Evolutionary conservation across 2,888 invertebrate genomes (phyloP), one percentile per base, ranked within the genome.

Genomic region (Trichogramma evanescens): DNA sequence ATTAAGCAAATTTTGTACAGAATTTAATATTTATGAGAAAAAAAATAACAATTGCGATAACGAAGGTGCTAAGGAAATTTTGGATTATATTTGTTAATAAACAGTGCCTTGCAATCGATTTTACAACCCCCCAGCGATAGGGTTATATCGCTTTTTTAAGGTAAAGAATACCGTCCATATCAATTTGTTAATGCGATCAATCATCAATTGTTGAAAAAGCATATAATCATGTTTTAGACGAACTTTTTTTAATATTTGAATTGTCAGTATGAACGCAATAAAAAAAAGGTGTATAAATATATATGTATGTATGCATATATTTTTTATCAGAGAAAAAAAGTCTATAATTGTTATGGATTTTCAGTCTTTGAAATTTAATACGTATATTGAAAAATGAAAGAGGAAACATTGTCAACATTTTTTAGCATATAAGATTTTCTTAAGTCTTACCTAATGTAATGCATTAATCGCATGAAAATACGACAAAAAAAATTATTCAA

Each of bases 141-240:
- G 61, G 56, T 53, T 62, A 56, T 58, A 62, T 65, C 66, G 64
- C 56, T 65, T 68, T 70, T 73, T 72, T 69, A 70, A 71, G 72
- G 71, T 69, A 73, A 74, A 72, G 73, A 13, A 13, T 13, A 75
- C 77, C 77, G 77, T 77, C 77, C 77, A 77, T 74, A 73, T 66
- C 64, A 69, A 72, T 69, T 64, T 68, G 70, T 73, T 71, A 72
- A 69, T 69, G 65, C 66, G 66, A 73, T 69, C 66, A 71, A 68
- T 69, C 68, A 66, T 63, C 70, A 70, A 71, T 73, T 70, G 71
- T 74, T 74, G 66, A 68, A 68, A 13, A 70, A 68, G 68, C 64
- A 67, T 67, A 66, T 65, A 13, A 65, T 66, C 65, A 66, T 70
- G 69, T 65, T 65, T 70, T 68, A 63, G 62, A 60, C 54, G 56